Percentiles rank a stretch among this genome's conserved stretches.
These are phyloP conservation scores for Nephrocerus scutellatus DNA, from an alignment of 2,888 invertebrate species.

Conservation along the genomic window DNA sequence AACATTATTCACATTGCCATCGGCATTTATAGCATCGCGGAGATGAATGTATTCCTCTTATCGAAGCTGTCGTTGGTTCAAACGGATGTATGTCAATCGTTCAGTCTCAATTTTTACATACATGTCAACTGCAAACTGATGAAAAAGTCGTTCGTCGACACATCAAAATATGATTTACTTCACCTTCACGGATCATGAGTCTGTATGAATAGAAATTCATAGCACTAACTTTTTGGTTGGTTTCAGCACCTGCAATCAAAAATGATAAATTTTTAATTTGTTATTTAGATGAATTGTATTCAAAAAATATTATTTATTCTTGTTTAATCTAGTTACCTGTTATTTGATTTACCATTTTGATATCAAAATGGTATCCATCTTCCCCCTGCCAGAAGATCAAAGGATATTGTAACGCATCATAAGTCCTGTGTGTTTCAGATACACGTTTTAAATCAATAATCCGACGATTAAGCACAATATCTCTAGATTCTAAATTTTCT, in stretches of 20 bases:
- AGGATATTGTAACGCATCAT: conserved; percentile 10
- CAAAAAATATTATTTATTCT: background rate
- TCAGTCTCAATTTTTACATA: background rate
- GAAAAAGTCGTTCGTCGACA: too few species aligned
- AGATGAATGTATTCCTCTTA: conserved; percentile 2
- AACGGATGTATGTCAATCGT: conserved; percentile 5
- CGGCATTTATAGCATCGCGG: too few species aligned
- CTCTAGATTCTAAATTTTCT: conserved; percentile 28
- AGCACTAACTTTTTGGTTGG: conserved; percentile 9
- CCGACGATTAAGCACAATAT: conserved; percentile 31
- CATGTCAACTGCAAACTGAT: conserved; percentile 1
- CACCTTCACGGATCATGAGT: conserved; percentile 12
- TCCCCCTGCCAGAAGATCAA: conserved; percentile 16
- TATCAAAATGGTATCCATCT: too few species aligned
- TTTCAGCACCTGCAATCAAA: conserved; percentile 1
- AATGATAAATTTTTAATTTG: background rate
- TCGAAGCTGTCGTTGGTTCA: conserved; percentile 3
- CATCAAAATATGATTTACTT: conserved; percentile 14
- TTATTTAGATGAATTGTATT: background rate
- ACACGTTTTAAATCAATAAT: conserved; percentile 10
- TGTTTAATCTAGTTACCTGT: conserved; percentile 14
- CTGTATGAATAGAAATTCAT: conserved; percentile 16
- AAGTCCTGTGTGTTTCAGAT: conserved; percentile 10
- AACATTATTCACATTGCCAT: background rate
- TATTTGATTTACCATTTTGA: conserved; percentile 12